These are phyloP conservation scores for Physocephala rufipes DNA, from an alignment of 2,888 invertebrate species.

Conservation along the genomic window DNA sequence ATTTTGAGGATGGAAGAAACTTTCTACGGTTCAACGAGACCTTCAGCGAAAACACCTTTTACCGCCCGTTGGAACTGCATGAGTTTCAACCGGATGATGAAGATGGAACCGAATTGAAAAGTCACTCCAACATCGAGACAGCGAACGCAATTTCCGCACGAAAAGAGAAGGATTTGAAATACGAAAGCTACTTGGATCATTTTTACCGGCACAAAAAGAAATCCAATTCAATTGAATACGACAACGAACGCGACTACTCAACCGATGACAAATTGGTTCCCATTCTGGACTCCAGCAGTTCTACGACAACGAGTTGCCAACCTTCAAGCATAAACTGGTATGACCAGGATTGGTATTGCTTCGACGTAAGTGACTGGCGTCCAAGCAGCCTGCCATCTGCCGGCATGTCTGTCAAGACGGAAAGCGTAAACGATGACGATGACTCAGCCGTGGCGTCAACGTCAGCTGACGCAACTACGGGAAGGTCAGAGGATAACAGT, in stretches of 20 bases:
- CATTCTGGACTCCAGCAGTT: conserved; percentile 29
- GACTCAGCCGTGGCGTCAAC: conserved; percentile 44
- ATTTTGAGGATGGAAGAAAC: conserved; percentile 41
- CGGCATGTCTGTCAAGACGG: not conserved
- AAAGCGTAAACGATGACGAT: conserved; percentile 13
- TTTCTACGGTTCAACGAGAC: conserved; percentile 54
- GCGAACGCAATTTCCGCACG: not conserved
- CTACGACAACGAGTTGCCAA: not conserved
- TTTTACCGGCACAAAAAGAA: conserved; percentile 53
- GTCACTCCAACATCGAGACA: not conserved
- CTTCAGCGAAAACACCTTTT: conserved; percentile 59
- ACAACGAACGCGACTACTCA: conserved; percentile 30
- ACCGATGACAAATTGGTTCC: conserved; percentile 40
- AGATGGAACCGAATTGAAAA: conserved; percentile 27
- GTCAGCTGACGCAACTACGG: conserved; percentile 40
- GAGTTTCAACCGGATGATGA: conserved; percentile 49
- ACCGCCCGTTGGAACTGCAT: conserved; percentile 60
- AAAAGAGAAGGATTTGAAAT: conserved; percentile 45
- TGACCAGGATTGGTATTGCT: conserved; percentile 49
- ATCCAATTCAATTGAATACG: conserved; percentile 43
- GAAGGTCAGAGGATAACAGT: conserved; percentile 13
- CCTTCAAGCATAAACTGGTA: conserved; percentile 9
- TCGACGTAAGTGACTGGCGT: conserved; percentile 34
- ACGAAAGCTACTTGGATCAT: conserved; percentile 61
- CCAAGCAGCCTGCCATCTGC: not conserved